A percentile compares a stretch with the other conserved stretches of the same genome.
Conservation (phyloP, 2,113 vertebrate species). For the Cettia cetti region DNA sequence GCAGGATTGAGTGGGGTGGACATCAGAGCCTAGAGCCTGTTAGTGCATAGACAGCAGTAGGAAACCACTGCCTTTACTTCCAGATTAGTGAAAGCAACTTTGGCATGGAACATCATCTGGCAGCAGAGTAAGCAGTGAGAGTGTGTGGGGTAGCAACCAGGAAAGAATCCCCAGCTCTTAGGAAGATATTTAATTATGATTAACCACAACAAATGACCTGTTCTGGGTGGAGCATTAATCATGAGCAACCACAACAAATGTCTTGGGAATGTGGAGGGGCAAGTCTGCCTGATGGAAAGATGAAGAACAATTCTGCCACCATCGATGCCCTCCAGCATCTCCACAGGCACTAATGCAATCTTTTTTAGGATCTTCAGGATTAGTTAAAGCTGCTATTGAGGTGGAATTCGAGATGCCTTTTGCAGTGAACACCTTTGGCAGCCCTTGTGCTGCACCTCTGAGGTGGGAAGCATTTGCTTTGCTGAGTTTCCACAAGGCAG, state of each 20-base stretch:
- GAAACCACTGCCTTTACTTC: background rate
- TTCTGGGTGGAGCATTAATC: slow-evolving; percentile 21
- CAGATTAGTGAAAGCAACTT: background rate
- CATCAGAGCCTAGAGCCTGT: background rate
- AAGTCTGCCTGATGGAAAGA: background rate
- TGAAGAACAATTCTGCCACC: background rate
- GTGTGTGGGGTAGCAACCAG: background rate
- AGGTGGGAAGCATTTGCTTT: background rate
- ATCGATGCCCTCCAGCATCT: background rate
- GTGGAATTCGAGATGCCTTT: background rate
- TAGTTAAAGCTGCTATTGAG: background rate
- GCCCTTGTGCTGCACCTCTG: rapidly evolving
- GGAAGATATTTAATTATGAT: slow-evolving; percentile 32
- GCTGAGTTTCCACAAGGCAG: background rate
- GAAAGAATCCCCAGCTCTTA: slow-evolving; percentile 39
- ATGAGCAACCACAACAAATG: slow-evolving; percentile 15
- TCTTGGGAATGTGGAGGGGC: slow-evolving; percentile 24
- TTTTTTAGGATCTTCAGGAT: background rate
- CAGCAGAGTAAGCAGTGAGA: background rate
- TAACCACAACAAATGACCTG: slow-evolving; percentile 46
- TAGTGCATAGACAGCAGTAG: background rate
- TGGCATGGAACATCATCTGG: background rate
- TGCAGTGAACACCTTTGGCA: background rate
- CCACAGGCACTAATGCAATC: background rate
- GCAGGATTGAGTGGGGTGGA: background rate